Evolutionary conservation across 1,140 invertebrate genomes (phyloP).

Genomic region (Himalopsyche phryganea): DNA sequence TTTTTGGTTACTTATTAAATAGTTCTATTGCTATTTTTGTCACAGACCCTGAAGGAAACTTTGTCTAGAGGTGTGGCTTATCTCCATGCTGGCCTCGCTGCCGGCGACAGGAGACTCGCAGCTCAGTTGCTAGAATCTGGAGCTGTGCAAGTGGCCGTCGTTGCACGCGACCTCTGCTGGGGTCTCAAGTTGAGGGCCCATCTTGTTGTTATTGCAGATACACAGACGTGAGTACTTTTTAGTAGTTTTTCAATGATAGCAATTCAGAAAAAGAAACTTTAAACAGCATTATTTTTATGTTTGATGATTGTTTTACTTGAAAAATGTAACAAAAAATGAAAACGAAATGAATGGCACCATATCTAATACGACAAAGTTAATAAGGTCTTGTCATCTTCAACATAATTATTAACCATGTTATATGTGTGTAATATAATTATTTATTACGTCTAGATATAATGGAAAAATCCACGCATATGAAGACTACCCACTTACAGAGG

Average conservation of each 20-base stretch:
- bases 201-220: constrained; percentile 96
- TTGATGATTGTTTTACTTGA: too few relatives aligned
- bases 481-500: constrained; percentile 96
- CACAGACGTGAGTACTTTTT: constrained; percentile 61
- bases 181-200: constrained; percentile 84
- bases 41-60: constrained; percentile 76
- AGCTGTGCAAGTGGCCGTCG: constrained; percentile 92
- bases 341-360: too few relatives aligned
- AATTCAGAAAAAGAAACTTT: too few relatives aligned
- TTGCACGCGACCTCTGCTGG: constrained; percentile 89
- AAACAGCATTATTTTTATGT: too few relatives aligned
- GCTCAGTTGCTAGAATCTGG: constrained; percentile 91
- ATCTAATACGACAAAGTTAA: too few relatives aligned
- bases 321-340: too few relatives aligned
- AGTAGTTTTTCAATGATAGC: constrained; percentile 4
- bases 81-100: constrained; percentile 89
- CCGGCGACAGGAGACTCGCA: constrained; percentile 81
- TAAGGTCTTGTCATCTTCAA: too few relatives aligned
- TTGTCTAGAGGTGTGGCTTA: constrained; percentile 93
- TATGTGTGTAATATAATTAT: too few relatives aligned
- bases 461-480: constrained; percentile 92
- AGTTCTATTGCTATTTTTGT: constrained; percentile 11
- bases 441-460: constrained; percentile 73
- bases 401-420: too few relatives aligned
- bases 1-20: too few relatives aligned